Evolutionary conservation across 2,797 vertebrate species (phyloP).

Genomic region (Sus cebifrons): DNA sequence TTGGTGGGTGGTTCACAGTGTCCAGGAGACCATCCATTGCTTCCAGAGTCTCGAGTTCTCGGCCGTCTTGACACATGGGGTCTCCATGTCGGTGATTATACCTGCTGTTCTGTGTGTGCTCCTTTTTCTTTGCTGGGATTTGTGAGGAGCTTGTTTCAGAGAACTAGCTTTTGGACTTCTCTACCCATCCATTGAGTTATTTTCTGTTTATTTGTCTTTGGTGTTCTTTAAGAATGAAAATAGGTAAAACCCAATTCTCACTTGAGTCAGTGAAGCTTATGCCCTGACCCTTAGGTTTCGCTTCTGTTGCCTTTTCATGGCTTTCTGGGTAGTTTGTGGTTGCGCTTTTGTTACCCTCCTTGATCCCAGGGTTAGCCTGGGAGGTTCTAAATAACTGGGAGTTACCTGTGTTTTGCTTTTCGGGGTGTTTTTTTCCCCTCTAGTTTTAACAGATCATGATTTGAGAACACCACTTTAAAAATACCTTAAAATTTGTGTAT

Average conservation of each 20-base stretch:
- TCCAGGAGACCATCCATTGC: background rate
- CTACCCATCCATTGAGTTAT: background rate
- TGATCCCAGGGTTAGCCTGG: background rate
- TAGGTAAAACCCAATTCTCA: background rate
- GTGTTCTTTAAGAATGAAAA: background rate
- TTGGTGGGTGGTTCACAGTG: background rate
- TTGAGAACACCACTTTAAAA: background rate
- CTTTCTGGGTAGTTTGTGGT: background rate
- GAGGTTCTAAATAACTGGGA: background rate
- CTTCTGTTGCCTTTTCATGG: background rate
- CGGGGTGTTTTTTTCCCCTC: too few species aligned
- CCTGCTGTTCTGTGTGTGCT: background rate
- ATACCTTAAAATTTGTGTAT: background rate
- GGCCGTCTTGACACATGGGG: background rate
- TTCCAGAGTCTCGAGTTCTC: background rate
- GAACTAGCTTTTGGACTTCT: background rate
- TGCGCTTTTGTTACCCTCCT: background rate
- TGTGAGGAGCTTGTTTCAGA: slow-evolving; percentile 56
- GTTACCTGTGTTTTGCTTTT: too few species aligned
- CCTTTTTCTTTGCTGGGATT: background rate
- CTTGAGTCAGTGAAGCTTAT: background rate
- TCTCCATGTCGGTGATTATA: background rate
- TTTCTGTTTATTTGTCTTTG: background rate
- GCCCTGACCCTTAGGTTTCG: background rate
- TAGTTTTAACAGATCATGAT: background rate